Percentiles rank a stretch among this genome's conserved stretches.
These are phyloP conservation scores for Brevimyrus niger DNA, from an alignment of 2,113 vertebrate genomes.

Conservation along the genomic window DNA sequence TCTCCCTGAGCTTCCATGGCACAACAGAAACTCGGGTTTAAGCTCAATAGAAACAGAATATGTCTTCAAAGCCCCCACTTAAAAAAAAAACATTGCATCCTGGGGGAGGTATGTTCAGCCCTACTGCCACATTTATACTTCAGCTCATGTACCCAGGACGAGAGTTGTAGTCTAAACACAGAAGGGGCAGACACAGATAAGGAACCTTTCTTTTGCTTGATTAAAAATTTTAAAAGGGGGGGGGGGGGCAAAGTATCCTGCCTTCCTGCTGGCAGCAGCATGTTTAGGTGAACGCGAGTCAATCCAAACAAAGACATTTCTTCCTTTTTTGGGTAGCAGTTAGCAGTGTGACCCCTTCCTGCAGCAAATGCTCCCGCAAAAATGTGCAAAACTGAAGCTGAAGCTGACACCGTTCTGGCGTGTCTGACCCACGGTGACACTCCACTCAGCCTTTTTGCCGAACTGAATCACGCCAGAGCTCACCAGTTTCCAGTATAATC, in stretches of 20 bases:
- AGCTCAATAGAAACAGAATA: slow-evolving; percentile 21
- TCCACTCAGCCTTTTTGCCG: not conserved
- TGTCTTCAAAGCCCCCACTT: not conserved
- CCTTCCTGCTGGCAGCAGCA: not conserved
- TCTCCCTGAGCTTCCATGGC: slow-evolving; percentile 8
- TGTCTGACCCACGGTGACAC: not conserved
- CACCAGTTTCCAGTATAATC: not conserved
- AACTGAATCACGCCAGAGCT: not conserved
- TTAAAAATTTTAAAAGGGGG: not conserved
- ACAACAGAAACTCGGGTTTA: slow-evolving; percentile 20
- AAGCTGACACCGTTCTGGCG: not conserved
- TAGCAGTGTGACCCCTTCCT: not conserved
- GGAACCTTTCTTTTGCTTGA: not conserved
- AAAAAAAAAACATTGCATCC: slow-evolving; percentile 9
- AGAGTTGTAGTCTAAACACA: slow-evolving; percentile 17
- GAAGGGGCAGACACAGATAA: slow-evolving; percentile 11
- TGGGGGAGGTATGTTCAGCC: slow-evolving; percentile 19
- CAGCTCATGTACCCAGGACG: slow-evolving; percentile 15
- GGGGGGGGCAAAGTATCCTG: not conserved
- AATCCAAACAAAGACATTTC: slow-evolving; percentile 31
- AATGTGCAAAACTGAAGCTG: not conserved
- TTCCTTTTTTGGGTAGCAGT: slow-evolving; percentile 19
- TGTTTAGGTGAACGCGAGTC: not conserved
- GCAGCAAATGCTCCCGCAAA: not conserved
- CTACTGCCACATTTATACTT: not conserved